Evolutionary conservation across 2,113 vertebrate genomes (phyloP), one percentile per base, ranked within the genome.

Genomic region (Corydoras maculifer): DNA sequence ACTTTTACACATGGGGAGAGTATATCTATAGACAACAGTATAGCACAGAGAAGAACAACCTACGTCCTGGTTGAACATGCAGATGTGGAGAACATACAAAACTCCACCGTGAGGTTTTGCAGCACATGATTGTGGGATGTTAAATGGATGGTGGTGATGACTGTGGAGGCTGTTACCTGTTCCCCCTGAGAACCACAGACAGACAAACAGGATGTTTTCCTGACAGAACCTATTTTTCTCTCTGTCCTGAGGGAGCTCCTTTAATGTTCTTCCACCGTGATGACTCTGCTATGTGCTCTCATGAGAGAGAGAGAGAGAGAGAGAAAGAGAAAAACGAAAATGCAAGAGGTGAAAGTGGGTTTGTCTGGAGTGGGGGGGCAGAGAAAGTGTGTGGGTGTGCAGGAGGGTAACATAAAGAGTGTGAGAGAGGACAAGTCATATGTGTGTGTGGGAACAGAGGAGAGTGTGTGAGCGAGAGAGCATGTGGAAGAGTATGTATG

Each of bases 261-360:
- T 58, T 58, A 57, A 13, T 66, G 53, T 66, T 66, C 14, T 58
- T 55, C 55, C 53, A 58, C 54, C 30, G 7, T n/a, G 54, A 57
- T 57, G 54, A 57, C 54, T 53, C 51, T 11, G 32, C n/a, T 3
- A 7, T 7, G 29, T 12, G 30, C 53, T 30, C 64, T 43, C 13
- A 1, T 2, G 54, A n/a, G 51, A 30, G 63, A 60, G 13, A 60
- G 18, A 58, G 31, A 69, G 54, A 58, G 15, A 8, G 3, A 48
- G n/a, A 10, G 4, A 15, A 25, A 58, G 31, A 57, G 48, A 53
- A 43, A 73, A 49, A 53, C 18, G 54, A 12, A 62, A 31, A 57
- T 9, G 35, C 35, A 43, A 43, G 35, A 43, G 35, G 4, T 5
- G 35, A 43, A 43, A 43, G 35, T 43, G 35, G 7, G 35, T 4